These are phyloP conservation scores for Pteromalus puparum DNA, from an alignment of 1,140 invertebrate species.

Conservation along the genomic window DNA sequence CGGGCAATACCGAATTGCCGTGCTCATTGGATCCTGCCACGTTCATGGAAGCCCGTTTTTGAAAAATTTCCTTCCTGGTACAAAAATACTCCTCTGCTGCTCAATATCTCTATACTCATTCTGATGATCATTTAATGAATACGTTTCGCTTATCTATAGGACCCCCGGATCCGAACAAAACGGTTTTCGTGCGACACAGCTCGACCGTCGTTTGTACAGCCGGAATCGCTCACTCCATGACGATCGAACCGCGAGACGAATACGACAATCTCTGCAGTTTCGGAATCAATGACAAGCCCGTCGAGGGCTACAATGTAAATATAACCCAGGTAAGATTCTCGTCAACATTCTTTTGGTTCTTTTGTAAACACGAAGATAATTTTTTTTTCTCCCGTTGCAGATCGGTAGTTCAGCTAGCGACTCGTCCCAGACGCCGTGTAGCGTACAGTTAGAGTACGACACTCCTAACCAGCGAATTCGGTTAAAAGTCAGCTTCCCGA, in stretches of 20 bases:
- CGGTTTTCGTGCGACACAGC: slow-evolving; percentile 89
- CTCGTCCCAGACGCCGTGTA: slow-evolving; percentile 76
- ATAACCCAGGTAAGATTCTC: slow-evolving; percentile 66
- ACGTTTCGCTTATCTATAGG: slow-evolving; percentile 75
- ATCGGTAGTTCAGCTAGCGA: slow-evolving; percentile 72
- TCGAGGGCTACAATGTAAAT: slow-evolving; percentile 76
- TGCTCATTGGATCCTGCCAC: slow-evolving; percentile 85
- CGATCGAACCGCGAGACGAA: slow-evolving; percentile 91
- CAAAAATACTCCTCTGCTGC: background rate
- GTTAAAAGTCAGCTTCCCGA: slow-evolving; percentile 81
- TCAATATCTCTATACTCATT: too few species aligned
- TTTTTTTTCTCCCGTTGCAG: slow-evolving; percentile 63
- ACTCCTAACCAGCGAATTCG: slow-evolving; percentile 79
- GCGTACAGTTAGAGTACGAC: slow-evolving; percentile 81
- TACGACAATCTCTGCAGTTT: slow-evolving; percentile 90
- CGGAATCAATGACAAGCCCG: slow-evolving; percentile 79
- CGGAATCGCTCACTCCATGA: slow-evolving; percentile 85
- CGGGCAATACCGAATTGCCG: slow-evolving; percentile 90
- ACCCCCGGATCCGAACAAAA: slow-evolving; percentile 88
- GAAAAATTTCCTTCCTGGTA: slow-evolving; percentile 81
- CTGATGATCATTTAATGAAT: slow-evolving; percentile 58
- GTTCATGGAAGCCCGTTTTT: slow-evolving; percentile 82
- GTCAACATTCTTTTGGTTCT: background rate
- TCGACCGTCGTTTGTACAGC: slow-evolving; percentile 91
- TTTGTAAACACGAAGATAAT: background rate